Evolutionary conservation across 2,888 invertebrate genomes (phyloP).

Genomic region (Theristus sp.): DNA sequence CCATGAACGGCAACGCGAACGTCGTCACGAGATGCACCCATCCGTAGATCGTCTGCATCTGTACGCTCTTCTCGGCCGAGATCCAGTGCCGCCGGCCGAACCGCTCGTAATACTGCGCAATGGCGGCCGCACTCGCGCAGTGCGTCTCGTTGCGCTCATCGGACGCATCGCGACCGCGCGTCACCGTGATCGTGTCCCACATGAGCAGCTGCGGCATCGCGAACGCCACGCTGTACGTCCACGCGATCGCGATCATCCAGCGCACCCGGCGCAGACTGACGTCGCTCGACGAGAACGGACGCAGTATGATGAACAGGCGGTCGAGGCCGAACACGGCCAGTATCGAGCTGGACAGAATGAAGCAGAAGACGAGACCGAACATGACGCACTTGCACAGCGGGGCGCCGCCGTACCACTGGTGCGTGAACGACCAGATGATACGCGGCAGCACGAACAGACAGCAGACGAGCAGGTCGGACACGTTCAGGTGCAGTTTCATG

Average conservation of each 20-base stretch:
- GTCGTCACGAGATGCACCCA: background rate
- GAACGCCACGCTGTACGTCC: background rate
- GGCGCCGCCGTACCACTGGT: background rate
- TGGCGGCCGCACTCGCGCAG: background rate
- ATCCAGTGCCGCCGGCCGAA: background rate
- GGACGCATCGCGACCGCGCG: background rate
- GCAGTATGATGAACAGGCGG: background rate
- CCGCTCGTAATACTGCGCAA: background rate
- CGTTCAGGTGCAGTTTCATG: background rate
- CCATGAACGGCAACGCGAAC: background rate
- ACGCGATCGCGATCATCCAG: background rate
- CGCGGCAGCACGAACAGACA: background rate
- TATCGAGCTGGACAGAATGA: background rate
- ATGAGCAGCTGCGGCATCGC: background rate
- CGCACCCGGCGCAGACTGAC: background rate
- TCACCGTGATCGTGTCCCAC: background rate
- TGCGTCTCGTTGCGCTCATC: background rate
- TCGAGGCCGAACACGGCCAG: background rate
- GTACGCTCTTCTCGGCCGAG: background rate
- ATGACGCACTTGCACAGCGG: background rate
- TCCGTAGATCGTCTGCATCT: background rate
- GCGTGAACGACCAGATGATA: background rate
- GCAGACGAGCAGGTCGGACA: background rate
- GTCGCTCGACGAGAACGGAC: background rate
- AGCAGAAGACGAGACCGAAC: background rate